Conservation (phyloP, 2,113 vertebrate genomes). For the Cryptotis parvus region DNA sequence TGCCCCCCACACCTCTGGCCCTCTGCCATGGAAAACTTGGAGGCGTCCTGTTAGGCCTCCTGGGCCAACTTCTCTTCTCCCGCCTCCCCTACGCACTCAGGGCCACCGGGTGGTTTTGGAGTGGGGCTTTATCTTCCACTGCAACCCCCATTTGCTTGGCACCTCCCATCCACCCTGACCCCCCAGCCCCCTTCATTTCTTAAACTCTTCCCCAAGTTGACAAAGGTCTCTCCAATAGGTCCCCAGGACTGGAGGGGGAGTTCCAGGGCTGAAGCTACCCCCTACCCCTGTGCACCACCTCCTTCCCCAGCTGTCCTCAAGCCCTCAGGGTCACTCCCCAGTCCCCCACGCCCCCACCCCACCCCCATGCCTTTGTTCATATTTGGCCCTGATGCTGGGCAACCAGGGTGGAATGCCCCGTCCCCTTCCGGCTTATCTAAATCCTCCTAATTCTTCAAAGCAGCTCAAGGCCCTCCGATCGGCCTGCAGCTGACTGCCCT, state of each 20-base stretch:
- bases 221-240: neutral
- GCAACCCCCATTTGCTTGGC: neutral
- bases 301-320: neutral
- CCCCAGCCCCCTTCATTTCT: neutral
- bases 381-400: slow-evolving; percentile 73
- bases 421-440: slow-evolving; percentile 83
- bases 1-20: neutral
- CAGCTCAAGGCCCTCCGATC: slow-evolving; percentile 69
- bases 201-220: neutral
- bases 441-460: slow-evolving; percentile 83
- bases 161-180: neutral
- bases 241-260: neutral
- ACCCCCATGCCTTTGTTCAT: slow-evolving; percentile 71
- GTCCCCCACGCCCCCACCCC: too few species aligned
- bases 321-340: neutral
- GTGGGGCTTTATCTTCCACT: neutral
- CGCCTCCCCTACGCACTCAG: neutral
- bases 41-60: slow-evolving; percentile 24
- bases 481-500: slow-evolving; percentile 35
- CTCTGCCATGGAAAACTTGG: slow-evolving; percentile 48
- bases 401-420: slow-evolving; percentile 73
- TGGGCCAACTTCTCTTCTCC: neutral
- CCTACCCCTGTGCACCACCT: neutral
- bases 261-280: neutral
- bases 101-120: neutral